phyloP scores from a whole-genome alignment of 2,797 vertebrate genomes.

The Pangasius mekongensis region DNA sequence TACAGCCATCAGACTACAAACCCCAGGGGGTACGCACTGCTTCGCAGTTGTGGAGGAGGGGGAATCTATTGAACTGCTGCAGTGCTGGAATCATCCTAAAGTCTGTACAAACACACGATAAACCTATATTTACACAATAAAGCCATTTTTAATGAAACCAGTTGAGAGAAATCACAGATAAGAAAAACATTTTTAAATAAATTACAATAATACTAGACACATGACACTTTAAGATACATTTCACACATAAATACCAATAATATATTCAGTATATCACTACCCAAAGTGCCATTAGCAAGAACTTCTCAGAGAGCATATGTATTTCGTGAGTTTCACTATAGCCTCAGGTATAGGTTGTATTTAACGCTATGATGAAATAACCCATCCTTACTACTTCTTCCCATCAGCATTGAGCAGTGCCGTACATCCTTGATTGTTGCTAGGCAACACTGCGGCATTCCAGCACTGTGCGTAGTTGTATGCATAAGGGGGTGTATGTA shows the following conservation, averaged over 20 bases:
- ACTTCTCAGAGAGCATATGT: constrained; percentile 3
- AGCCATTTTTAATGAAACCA: constrained; percentile 36
- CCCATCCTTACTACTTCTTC: constrained; percentile 46
- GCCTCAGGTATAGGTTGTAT: constrained; percentile 18
- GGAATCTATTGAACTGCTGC: constrained; percentile 1
- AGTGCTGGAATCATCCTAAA: constrained; percentile 17
- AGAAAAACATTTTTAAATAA: constrained; percentile 61
- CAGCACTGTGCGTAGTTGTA: constrained; percentile 59
- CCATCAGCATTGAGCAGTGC: constrained; percentile 47
- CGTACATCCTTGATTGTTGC: constrained; percentile 71
- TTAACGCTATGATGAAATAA: constrained; percentile 40
- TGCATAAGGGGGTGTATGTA: constrained; percentile 66
- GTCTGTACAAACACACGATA: constrained; percentile 23
- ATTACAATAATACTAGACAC: constrained; percentile 43
- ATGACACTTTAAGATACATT: constrained; percentile 35
- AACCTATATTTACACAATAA: constrained; percentile 19
- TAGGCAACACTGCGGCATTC: constrained; percentile 75
- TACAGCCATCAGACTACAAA: constrained; percentile 25
- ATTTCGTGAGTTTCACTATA: not conserved
- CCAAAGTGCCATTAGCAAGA: constrained; percentile 39
- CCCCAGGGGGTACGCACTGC: not conserved
- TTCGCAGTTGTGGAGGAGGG: constrained; percentile 16
- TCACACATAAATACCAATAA: constrained; percentile 16
- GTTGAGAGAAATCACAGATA: not conserved
- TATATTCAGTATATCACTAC: constrained; percentile 30